Conservation (phyloP, 2,113 vertebrate species). For the Helogale parvula region DNA sequence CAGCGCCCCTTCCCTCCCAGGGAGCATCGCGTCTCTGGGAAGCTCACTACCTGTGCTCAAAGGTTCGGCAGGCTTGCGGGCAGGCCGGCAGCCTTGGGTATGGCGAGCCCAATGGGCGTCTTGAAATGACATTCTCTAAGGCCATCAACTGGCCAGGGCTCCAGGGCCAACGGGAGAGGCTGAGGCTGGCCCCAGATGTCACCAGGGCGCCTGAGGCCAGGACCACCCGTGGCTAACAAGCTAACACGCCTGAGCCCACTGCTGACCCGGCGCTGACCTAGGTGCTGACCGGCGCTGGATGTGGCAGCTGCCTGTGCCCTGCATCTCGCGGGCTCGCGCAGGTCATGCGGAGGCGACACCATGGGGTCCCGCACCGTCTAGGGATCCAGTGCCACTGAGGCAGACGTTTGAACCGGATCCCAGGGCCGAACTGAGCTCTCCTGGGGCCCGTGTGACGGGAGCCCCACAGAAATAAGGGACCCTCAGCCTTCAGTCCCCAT, state of each 20-base stretch:
- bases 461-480: background rate
- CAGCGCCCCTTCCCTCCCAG: background rate
- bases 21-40: rapidly evolving
- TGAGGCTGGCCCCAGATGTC: background rate
- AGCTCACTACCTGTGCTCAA: rapidly evolving
- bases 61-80: background rate
- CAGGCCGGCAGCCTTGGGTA: rapidly evolving
- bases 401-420: background rate
- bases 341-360: background rate
- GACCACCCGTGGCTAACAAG: background rate
- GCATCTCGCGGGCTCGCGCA: rapidly evolving
- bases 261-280: too few species aligned
- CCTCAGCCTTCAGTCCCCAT: background rate
- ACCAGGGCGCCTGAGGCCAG: background rate
- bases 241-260: background rate
- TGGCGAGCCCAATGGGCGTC: background rate
- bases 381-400: background rate
- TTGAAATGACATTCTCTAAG: background rate
- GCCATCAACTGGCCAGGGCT: background rate
- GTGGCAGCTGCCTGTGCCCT: background rate
- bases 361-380: background rate
- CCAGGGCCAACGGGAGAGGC: background rate
- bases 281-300: background rate
- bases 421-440: background rate
- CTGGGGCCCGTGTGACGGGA: background rate